A percentile compares a stretch with the other conserved stretches of the same genome.
Evolutionary conservation across 1,140 invertebrate species (phyloP).

Genomic region (Aphis gossypii): DNA sequence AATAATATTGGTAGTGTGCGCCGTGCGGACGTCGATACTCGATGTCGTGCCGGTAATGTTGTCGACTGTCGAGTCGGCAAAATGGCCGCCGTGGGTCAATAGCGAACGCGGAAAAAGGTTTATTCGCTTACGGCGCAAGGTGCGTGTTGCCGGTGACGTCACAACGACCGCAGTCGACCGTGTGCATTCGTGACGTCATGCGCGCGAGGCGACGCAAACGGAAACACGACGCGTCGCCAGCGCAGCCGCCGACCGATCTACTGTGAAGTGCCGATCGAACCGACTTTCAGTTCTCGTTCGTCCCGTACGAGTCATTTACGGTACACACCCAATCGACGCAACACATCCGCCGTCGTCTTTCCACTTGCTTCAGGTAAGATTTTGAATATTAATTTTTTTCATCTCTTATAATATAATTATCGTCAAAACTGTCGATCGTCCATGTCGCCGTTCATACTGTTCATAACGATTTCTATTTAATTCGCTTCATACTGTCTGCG

Average conservation of each 20-base stretch:
- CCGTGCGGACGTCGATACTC: neutral
- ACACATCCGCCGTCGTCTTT: neutral
- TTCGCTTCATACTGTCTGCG: neutral
- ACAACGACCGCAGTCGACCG: neutral
- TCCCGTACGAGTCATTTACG: neutral
- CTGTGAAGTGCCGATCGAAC: neutral
- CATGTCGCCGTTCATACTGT: neutral
- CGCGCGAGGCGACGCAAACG: neutral
- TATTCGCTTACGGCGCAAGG: neutral
- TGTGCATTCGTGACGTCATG: neutral
- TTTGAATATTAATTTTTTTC: neutral
- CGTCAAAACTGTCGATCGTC: neutral
- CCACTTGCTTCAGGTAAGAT: neutral
- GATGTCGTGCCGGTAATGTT: too few relatives aligned
- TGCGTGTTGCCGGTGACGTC: neutral
- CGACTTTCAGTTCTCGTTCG: too few relatives aligned
- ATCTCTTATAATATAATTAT: too few relatives aligned
- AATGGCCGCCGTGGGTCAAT: slow-evolving; percentile 13
- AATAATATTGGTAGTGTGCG: neutral
- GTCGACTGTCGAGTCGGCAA: neutral
- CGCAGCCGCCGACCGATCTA: neutral
- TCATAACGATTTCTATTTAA: neutral
- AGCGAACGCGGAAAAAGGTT: neutral
- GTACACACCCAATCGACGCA: neutral
- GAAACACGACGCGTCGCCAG: neutral